These are phyloP conservation scores for Drosophila arawakana DNA, from an alignment of 1,140 invertebrate genomes.

Conservation along the genomic window DNA sequence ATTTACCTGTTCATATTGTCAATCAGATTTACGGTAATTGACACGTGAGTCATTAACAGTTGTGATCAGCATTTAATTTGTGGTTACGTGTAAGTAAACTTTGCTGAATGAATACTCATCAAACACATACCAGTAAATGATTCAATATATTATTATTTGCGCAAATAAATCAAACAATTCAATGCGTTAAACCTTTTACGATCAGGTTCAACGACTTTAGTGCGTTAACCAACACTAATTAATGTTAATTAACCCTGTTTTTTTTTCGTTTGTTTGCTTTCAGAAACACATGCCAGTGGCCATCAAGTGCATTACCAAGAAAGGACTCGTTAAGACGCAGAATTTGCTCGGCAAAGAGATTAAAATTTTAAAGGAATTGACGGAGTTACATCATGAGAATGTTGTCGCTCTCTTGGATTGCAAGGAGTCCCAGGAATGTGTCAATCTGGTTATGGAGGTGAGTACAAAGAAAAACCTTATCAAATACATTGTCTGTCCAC, in stretches of 20 bases:
- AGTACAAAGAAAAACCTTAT: slow-evolving; percentile 64
- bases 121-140: slow-evolving; percentile 15
- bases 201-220: slow-evolving; percentile 55
- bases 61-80: slow-evolving; percentile 17
- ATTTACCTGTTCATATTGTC: not conserved
- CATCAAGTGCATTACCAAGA: slow-evolving; percentile 99
- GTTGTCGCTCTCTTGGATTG: slow-evolving; percentile 98
- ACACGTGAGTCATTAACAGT: slow-evolving; percentile 29
- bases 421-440: slow-evolving; percentile 96
- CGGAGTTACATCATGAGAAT: slow-evolving; percentile 98
- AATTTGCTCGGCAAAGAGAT: slow-evolving; percentile 99
- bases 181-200: slow-evolving; percentile 23
- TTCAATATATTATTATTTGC: slow-evolving; percentile 34
- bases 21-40: slow-evolving; percentile 25
- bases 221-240: slow-evolving; percentile 44
- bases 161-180: slow-evolving; percentile 21
- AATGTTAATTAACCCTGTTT: slow-evolving; percentile 53
- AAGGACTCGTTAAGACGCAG: slow-evolving; percentile 98
- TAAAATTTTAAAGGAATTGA: slow-evolving; percentile 99
- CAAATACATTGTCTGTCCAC: slow-evolving; percentile 1
- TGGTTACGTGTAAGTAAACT: slow-evolving; percentile 1
- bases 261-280: slow-evolving; percentile 77
- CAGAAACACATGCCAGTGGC: slow-evolving; percentile 96
- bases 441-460: slow-evolving; percentile 98
- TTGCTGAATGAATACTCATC: not conserved